Evolutionary conservation across 1,140 invertebrate species (phyloP).

Genomic region (Dreissena rostriformis): DNA sequence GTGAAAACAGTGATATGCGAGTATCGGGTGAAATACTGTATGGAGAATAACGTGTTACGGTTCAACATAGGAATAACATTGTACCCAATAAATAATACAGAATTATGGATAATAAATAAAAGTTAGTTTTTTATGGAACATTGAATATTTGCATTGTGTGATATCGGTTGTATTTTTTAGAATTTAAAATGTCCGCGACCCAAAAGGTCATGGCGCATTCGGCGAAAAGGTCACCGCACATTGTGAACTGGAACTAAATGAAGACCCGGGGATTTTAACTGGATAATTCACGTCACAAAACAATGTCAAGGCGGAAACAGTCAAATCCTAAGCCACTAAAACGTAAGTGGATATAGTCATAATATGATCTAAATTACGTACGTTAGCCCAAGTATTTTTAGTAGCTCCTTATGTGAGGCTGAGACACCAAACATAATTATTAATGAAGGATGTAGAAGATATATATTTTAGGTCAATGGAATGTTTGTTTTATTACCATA

Average conservation of each 20-base stretch:
- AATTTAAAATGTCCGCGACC: too few relatives aligned
- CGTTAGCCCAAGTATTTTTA: too few relatives aligned
- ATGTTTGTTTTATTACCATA: too few relatives aligned
- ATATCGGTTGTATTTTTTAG: conserved; percentile 12
- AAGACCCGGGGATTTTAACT: conserved; percentile 42
- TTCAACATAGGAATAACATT: conserved; percentile 11
- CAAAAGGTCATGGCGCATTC: conserved; percentile 43
- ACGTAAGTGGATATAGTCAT: conserved; percentile 31
- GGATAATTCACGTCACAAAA: conserved; percentile 11
- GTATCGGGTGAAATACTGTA: background rate
- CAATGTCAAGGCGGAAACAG: conserved; percentile 51
- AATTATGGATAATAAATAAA: background rate
- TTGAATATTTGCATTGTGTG: background rate
- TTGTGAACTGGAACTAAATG: conserved; percentile 26
- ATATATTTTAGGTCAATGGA: too few relatives aligned
- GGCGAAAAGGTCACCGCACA: conserved; percentile 37
- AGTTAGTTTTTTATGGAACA: conserved; percentile 11
- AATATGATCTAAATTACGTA: too few relatives aligned
- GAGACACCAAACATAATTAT: too few relatives aligned
- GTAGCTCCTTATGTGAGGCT: too few relatives aligned
- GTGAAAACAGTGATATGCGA: background rate
- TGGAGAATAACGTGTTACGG: background rate
- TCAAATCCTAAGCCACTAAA: conserved; percentile 52
- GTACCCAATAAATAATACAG: too few relatives aligned
- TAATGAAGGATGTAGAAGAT: too few relatives aligned